Percentiles rank a stretch among this genome's conserved stretches.
Evolutionary conservation across 2,888 invertebrate genomes (phyloP).

Genomic region (Idaea aversata): DNA sequence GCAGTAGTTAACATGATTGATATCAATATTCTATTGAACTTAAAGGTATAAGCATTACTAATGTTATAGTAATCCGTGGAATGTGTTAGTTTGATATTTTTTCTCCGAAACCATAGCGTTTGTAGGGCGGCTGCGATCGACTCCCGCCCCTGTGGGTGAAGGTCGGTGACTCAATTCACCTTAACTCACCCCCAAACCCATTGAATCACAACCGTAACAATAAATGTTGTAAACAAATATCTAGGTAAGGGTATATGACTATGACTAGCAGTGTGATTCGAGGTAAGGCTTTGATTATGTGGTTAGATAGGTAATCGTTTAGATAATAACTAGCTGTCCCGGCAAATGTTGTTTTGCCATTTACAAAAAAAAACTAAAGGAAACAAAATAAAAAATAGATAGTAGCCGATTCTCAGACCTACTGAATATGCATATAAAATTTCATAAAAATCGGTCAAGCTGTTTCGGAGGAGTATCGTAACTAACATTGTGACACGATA

Average conservation of each 20-base stretch:
- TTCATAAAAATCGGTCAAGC: too few relatives aligned
- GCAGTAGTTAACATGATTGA: not conserved
- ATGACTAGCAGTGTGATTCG: not conserved
- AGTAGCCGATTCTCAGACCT: too few relatives aligned
- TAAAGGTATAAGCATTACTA: not conserved
- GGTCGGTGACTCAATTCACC: conserved; percentile 56
- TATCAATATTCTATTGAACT: conserved; percentile 2
- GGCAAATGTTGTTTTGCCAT: too few relatives aligned
- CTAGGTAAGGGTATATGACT: not conserved
- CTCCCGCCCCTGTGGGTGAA: conserved; percentile 33
- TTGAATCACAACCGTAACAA: conserved; percentile 8
- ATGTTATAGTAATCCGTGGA: not conserved
- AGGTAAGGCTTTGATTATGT: too few relatives aligned
- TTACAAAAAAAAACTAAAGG: too few relatives aligned
- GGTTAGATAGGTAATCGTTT: too few relatives aligned
- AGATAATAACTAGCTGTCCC: too few relatives aligned
- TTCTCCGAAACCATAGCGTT: conserved; percentile 24
- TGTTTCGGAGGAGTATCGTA: too few relatives aligned
- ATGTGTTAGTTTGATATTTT: conserved; percentile 10
- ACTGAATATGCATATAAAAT: too few relatives aligned
- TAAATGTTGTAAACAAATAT: not conserved
- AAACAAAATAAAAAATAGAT: too few relatives aligned
- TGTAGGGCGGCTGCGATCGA: conserved; percentile 15
- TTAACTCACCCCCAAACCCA: conserved; percentile 25
- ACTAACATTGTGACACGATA: too few relatives aligned